Base-by-base conservation (phyloP, 2,113 vertebrate genomes). In the Ophthalmolycus amberensis region DNA sequence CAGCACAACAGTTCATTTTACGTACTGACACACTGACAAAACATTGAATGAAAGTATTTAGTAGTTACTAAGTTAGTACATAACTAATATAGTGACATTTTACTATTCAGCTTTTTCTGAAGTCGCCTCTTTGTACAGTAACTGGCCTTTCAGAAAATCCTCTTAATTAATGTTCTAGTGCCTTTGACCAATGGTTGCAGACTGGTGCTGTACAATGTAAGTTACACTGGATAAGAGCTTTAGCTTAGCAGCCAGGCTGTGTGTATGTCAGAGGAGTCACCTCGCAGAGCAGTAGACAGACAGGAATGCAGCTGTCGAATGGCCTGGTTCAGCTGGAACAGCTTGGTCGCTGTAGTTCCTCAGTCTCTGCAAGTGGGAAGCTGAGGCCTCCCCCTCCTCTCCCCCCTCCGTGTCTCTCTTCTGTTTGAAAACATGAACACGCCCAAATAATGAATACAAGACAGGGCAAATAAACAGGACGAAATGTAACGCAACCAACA, bases 311-410 rank as follows among this genome's bases (percentile, higher is more conserved):
- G 84, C 86, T 96, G 94, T 74, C 87, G 87, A 48, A 97, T 74
- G 67, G 95, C 95, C 25, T 92, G 91, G 79, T 96, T 96, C 66
- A 99, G 88, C 83, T 95, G 92, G 79, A 96, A 94, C n/a, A 96
- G 94, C 58, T 94, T 93, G 8, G 70, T 75, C 25, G 95, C 95
- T n/a, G 94, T 81, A 3, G 78, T 89, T 89, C 22, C 71, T 84
- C 64, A 94, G 86, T 67, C 37, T 94, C 85, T 89, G 94, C 70
- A 95, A 82, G 77, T 89, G 91, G 46, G 60, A 81, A 70, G 82
- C 77, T 0, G 93, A 77, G 71, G 27, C 58, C 32, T 91, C 92
- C 37, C 92, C 88, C 67, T 92, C 88, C 65, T 16, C 88, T 67
- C 92, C 88, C 68, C 15, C 29, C 44, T 34, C 34, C 63, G 85